Percentiles rank a stretch among this genome's conserved stretches.
These are phyloP conservation scores for Caenorhabditis sulstoni DNA, from an alignment of 2,888 invertebrate species.

Conservation along the genomic window DNA sequence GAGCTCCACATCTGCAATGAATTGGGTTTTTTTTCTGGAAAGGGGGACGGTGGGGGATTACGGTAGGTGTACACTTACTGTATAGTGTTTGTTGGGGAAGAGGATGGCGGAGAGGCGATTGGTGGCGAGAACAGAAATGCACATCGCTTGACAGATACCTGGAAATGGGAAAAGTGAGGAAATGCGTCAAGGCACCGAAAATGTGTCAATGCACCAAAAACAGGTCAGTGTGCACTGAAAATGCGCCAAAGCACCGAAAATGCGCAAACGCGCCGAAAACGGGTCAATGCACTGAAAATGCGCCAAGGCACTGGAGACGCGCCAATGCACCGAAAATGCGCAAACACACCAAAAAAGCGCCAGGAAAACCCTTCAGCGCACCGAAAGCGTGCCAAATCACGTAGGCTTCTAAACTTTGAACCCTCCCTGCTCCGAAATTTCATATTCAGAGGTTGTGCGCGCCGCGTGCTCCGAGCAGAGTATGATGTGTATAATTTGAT, in stretches of 20 bases:
- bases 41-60: no score
- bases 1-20: slow-evolving; percentile 43
- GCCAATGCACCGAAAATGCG: no score
- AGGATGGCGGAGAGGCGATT: slow-evolving; percentile 54
- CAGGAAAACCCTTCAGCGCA: no score
- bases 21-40: neutral
- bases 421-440: no score
- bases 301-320: no score
- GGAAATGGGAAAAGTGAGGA: slow-evolving; percentile 22
- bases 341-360: neutral
- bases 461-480: no score
- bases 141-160: slow-evolving; percentile 58
- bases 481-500: no score
- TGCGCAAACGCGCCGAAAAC: neutral
- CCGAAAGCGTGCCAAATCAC: no score
- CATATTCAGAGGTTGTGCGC: no score
- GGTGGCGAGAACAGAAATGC: slow-evolving; percentile 49
- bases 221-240: neutral
- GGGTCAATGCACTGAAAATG: slow-evolving; percentile 1
- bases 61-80: no score
- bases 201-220: neutral
- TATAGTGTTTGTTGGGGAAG: slow-evolving; percentile 29
- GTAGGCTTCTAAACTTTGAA: no score
- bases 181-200: slow-evolving; percentile 1
- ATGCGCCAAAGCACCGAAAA: neutral